Percentiles rank a stretch among this genome's conserved stretches.
phyloP scores from a whole-genome alignment of 2,113 vertebrate genomes.

The Columba janthina region DNA sequence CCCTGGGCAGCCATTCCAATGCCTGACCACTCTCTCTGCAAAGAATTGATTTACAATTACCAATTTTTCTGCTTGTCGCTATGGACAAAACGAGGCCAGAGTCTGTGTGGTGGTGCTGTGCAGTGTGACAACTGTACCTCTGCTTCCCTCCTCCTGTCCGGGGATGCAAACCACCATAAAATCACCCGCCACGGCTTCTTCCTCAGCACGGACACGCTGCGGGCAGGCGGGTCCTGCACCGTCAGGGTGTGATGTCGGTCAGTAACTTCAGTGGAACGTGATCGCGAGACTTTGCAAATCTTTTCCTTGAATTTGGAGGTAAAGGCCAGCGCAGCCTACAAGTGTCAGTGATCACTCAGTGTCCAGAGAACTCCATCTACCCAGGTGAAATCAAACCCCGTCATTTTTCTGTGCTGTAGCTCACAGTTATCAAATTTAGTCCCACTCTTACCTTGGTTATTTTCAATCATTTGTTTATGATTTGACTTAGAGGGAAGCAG shows the following conservation, averaged over 20 bases:
- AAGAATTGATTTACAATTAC: not conserved
- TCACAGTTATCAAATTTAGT: not conserved
- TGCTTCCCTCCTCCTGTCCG: not conserved
- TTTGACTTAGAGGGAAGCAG: not conserved
- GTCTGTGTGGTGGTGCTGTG: not conserved
- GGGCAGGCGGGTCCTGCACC: not conserved
- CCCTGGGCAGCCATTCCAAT: too few species aligned
- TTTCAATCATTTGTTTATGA: not conserved
- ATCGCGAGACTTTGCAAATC: not conserved
- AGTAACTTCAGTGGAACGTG: fast-evolving
- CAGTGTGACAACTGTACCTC: not conserved
- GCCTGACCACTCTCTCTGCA: too few species aligned
- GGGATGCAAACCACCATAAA: not conserved
- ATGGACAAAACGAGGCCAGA: not conserved
- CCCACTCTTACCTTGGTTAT: not conserved
- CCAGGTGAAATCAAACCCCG: not conserved
- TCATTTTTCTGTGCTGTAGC: not conserved
- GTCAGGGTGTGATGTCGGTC: not conserved
- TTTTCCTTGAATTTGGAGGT: not conserved
- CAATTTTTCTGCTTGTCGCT: not conserved
- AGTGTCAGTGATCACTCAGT: fast-evolving
- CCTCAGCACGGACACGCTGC: not conserved
- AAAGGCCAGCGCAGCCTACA: not conserved
- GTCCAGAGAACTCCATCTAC: not conserved
- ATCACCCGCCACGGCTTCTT: not conserved